These are phyloP conservation scores for Dermochelys coriacea DNA, from an alignment of 2,797 vertebrate genomes.

Conservation along the genomic window DNA sequence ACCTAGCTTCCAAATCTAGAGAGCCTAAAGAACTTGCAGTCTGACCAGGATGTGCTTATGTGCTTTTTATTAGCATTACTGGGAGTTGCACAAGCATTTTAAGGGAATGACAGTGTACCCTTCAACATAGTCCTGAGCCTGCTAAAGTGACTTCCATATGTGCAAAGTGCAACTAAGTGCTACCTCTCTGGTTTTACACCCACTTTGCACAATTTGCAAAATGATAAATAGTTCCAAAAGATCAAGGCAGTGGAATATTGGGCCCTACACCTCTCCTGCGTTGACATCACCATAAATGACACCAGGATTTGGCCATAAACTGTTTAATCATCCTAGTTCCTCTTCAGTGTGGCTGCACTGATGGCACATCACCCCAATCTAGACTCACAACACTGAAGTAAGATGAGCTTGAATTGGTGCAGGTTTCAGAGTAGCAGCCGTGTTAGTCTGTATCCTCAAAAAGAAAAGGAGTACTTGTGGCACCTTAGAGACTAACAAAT, in stretches of 20 bases:
- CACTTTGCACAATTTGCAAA: fast-evolving
- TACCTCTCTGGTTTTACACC: not conserved
- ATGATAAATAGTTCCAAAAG: not conserved
- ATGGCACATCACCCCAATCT: not conserved
- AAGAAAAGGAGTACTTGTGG: too few relatives aligned
- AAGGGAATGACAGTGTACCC: not conserved
- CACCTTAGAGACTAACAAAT: too few relatives aligned
- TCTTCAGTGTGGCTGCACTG: not conserved
- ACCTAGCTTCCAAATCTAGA: not conserved
- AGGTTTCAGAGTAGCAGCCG: too few relatives aligned
- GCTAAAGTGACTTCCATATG: not conserved
- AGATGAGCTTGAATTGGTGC: not conserved
- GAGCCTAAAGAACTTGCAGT: not conserved
- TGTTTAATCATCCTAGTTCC: not conserved
- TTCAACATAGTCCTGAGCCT: not conserved
- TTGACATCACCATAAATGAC: not conserved
- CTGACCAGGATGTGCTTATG: fast-evolving
- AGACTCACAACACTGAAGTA: fast-evolving
- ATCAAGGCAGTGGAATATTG: not conserved
- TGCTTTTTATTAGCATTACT: not conserved
- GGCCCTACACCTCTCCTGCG: not conserved
- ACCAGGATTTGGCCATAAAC: not conserved
- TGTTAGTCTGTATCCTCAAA: too few relatives aligned
- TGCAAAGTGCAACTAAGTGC: not conserved
- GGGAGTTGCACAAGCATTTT: not conserved